A percentile compares a stretch with the other conserved stretches of the same genome.
Conservation (phyloP, 2,888 invertebrate genomes). For the Melanchra persicariae region DNA sequence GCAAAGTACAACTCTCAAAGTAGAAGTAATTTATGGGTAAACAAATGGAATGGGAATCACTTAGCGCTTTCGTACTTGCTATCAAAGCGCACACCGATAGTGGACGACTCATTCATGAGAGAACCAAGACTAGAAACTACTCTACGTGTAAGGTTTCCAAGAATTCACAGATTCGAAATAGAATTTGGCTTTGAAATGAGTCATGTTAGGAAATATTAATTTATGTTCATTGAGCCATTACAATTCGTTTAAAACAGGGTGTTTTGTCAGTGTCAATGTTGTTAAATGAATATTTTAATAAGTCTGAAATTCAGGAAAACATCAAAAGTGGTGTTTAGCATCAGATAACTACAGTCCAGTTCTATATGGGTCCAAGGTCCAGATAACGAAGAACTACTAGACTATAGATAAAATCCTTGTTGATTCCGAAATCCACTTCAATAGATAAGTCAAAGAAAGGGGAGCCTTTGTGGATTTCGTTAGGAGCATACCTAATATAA, state of each 20-base stretch:
- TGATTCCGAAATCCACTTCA: too few species aligned
- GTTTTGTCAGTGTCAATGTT: constrained; percentile 12
- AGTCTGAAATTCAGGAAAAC: background rate
- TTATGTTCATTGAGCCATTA: constrained; percentile 27
- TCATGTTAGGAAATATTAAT: constrained; percentile 39
- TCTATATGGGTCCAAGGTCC: background rate
- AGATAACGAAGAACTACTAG: background rate
- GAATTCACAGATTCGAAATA: constrained; percentile 43
- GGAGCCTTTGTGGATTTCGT: too few species aligned
- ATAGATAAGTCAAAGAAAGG: too few species aligned
- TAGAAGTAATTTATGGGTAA: constrained; percentile 80
- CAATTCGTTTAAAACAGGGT: constrained; percentile 36
- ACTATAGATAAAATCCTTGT: too few species aligned
- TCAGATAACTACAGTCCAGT: background rate
- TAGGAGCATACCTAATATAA: too few species aligned
- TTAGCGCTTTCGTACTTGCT: constrained; percentile 75
- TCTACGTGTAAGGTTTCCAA: constrained; percentile 27
- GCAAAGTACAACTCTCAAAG: constrained; percentile 73
- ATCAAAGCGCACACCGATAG: constrained; percentile 71
- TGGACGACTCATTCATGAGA: constrained; percentile 65
- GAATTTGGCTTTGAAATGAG: constrained; percentile 39
- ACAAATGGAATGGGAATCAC: constrained; percentile 78
- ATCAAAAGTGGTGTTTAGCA: too few species aligned
- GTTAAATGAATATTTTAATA: constrained; percentile 7
- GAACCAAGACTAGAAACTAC: constrained; percentile 57